Evolutionary conservation across 2,797 vertebrate genomes (phyloP).

Genomic region (Crax fasciolata): DNA sequence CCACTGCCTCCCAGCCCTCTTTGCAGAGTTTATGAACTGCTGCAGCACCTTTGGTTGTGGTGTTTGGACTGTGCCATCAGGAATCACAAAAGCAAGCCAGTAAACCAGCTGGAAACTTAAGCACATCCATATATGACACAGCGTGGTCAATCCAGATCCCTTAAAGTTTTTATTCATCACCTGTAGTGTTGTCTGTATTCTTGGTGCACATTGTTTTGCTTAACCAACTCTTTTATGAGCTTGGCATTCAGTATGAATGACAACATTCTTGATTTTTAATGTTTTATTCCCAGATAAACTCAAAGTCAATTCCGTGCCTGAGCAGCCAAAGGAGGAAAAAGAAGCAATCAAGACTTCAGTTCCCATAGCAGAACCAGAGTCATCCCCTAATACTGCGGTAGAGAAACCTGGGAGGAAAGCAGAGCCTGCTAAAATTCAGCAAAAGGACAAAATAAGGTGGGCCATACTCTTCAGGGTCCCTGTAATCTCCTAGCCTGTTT

Average conservation of each 20-base stretch:
- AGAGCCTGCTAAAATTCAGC: constrained; percentile 72
- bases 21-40: not conserved
- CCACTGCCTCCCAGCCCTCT: not conserved
- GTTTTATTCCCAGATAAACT: constrained; percentile 77
- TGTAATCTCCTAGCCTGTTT: not conserved
- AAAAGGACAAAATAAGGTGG: constrained; percentile 82
- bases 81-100: not conserved
- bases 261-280: not conserved
- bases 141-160: not conserved
- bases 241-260: not conserved
- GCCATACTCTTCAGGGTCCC: not conserved
- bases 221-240: not conserved
- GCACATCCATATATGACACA: not conserved
- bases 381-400: constrained; percentile 8
- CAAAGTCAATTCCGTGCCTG: constrained; percentile 81
- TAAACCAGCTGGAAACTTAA: not conserved
- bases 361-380: constrained; percentile 65
- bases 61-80: not conserved
- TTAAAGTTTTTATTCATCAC: not conserved
- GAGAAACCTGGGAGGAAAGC: constrained; percentile 77
- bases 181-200: not conserved
- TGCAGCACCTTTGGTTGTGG: not conserved
- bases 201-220: not conserved
- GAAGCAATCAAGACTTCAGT: constrained; percentile 55
- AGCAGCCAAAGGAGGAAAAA: constrained; percentile 87